Percentiles rank a stretch among this genome's conserved stretches.
These are phyloP conservation scores for Rhinella marina DNA, from an alignment of 2,797 vertebrate genomes.

Conservation along the genomic window DNA sequence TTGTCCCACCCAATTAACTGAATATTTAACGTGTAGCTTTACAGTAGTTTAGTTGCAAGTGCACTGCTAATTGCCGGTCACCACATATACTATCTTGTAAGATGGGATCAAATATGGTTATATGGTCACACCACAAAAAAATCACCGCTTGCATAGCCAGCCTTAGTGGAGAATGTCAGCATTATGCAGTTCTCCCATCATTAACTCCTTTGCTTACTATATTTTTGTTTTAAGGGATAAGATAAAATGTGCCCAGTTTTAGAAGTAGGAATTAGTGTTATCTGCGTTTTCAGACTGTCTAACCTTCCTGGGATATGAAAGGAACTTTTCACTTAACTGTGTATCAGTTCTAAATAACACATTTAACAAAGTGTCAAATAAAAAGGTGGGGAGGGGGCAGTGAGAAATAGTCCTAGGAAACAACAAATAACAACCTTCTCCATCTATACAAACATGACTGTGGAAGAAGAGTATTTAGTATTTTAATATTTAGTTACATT, in stretches of 20 bases:
- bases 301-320: conserved; percentile 54
- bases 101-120: background rate
- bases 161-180: background rate
- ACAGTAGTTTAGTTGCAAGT: background rate
- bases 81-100: background rate
- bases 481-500: background rate
- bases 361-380: conserved; percentile 59
- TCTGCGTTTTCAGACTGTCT: conserved; percentile 54
- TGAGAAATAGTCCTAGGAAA: conserved; percentile 15
- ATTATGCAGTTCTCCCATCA: conserved; percentile 34
- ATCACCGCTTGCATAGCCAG: background rate
- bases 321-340: conserved; percentile 61
- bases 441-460: background rate
- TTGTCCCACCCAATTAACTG: background rate
- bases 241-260: conserved; percentile 67
- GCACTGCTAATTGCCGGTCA: background rate
- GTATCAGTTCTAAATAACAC: conserved; percentile 48
- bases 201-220: conserved; percentile 55
- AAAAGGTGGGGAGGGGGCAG: background rate
- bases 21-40: background rate
- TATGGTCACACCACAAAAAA: background rate
- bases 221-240: conserved; percentile 64
- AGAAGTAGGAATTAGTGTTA: conserved; percentile 55
- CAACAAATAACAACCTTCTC: conserved; percentile 2
- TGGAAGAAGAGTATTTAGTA: background rate